A percentile compares a stretch with the other conserved stretches of the same genome.
These are phyloP conservation scores for Drosophila prolongata DNA, from an alignment of 2,888 invertebrate species.

Conservation along the genomic window DNA sequence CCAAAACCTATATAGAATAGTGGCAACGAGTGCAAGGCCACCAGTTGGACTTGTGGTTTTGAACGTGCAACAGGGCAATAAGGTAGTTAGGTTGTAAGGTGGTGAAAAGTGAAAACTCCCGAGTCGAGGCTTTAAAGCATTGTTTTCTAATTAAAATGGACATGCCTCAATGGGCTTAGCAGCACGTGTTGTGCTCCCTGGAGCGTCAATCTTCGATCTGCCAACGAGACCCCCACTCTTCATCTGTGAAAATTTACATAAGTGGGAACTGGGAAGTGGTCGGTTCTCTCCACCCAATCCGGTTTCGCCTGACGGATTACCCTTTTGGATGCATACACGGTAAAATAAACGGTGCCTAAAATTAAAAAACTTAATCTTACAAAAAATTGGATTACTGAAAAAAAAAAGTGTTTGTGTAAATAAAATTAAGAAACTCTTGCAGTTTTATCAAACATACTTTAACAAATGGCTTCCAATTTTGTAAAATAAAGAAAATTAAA, in stretches of 20 bases:
- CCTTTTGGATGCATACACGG: not conserved
- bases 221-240: slow-evolving; percentile 6
- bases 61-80: slow-evolving; percentile 48
- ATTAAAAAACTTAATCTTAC: no score
- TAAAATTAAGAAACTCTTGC: no score
- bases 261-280: slow-evolving; percentile 34
- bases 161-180: slow-evolving; percentile 38
- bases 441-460: no score
- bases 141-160: slow-evolving; percentile 40
- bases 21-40: slow-evolving; percentile 47
- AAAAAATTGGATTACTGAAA: no score
- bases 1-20: slow-evolving; percentile 59
- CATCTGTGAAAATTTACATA: slow-evolving; percentile 19
- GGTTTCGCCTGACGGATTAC: slow-evolving; percentile 51
- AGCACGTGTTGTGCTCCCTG: slow-evolving; percentile 25
- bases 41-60: slow-evolving; percentile 47
- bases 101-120: slow-evolving; percentile 57
- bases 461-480: no score
- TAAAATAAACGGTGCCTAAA: not conserved
- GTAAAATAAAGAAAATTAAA: no score
- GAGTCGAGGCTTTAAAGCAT: not conserved
- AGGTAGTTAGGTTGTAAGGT: not conserved
- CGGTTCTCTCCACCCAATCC: slow-evolving; percentile 17
- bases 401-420: no score
- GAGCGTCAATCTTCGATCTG: slow-evolving; percentile 33